Conservation (phyloP, 1,140 invertebrate species). For the Neocloeon triangulifer region DNA sequence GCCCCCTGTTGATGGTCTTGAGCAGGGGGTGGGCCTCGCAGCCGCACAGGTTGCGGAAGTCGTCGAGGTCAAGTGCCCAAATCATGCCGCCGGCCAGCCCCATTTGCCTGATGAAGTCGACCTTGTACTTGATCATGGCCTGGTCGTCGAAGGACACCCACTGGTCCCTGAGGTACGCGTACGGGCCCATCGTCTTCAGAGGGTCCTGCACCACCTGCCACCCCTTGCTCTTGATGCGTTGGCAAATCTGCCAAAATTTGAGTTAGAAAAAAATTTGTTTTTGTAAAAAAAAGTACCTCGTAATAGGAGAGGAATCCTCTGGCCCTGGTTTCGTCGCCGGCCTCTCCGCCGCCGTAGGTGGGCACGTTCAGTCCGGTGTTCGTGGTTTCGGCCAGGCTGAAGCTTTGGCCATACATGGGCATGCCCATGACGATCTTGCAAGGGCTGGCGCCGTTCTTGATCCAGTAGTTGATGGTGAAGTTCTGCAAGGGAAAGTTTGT, state of each 20-base stretch:
- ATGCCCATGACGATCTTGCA: slow-evolving; percentile 41
- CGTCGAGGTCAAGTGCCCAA: slow-evolving; percentile 75
- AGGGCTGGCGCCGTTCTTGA: slow-evolving; percentile 27
- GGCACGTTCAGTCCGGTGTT: slow-evolving; percentile 27
- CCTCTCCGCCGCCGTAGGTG: slow-evolving; percentile 26
- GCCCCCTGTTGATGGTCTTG: slow-evolving; percentile 45
- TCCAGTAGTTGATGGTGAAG: slow-evolving; percentile 34
- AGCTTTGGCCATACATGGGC: slow-evolving; percentile 38
- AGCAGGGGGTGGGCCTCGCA: slow-evolving; percentile 61
- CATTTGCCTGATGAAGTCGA: slow-evolving; percentile 48
- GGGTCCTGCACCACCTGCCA: slow-evolving; percentile 29
- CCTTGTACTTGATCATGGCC: slow-evolving; percentile 34
- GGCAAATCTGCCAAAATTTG: slow-evolving; percentile 20
- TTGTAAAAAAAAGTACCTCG: slow-evolving; percentile 23
- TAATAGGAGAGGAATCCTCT: slow-evolving; percentile 40
- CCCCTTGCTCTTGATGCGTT: slow-evolving; percentile 18
- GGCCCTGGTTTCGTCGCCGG: slow-evolving; percentile 33
- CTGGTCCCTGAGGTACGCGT: slow-evolving; percentile 33
- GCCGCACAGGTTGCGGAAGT: slow-evolving; percentile 44
- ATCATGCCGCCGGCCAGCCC: slow-evolving; percentile 65
- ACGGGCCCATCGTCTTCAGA: slow-evolving; percentile 28
- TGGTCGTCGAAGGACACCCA: slow-evolving; percentile 44
- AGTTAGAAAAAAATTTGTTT: slow-evolving; percentile 5
- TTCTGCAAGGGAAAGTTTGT: no score
- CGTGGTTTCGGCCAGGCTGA: slow-evolving; percentile 20